Conservation (phyloP, 2,888 invertebrate species). For the Bembecia ichneumoniformis region DNA sequence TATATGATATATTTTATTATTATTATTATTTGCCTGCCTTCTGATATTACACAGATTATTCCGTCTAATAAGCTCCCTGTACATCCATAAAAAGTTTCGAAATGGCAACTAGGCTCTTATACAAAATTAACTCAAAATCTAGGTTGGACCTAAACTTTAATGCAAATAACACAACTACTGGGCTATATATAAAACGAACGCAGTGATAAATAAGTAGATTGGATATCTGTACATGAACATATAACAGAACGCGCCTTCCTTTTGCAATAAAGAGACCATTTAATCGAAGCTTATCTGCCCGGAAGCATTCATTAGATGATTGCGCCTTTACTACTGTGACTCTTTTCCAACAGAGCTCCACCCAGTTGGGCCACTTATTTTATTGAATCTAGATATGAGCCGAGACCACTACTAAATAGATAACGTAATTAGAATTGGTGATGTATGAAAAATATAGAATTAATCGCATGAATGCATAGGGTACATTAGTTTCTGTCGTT, state of each 20-base stretch:
- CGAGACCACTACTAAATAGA: no score
- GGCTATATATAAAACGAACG: background rate
- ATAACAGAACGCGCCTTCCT: conserved; percentile 67
- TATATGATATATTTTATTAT: no score
- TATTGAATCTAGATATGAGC: background rate
- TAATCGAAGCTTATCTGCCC: conserved; percentile 71
- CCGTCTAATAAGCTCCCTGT: no score
- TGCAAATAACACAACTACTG: background rate
- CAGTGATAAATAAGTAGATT: conserved; percentile 11
- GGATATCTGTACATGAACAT: conserved; percentile 64
- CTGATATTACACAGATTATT: no score
- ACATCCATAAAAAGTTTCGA: no score
- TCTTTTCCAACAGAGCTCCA: conserved; percentile 38
- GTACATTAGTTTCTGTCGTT: no score
- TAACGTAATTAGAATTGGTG: no score
- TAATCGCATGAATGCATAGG: no score
- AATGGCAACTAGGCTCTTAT: no score
- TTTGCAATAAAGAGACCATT: conserved; percentile 69
- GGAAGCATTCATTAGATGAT: conserved; percentile 74
- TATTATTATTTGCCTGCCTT: no score
- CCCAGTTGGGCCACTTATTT: conserved; percentile 20
- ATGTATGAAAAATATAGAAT: no score
- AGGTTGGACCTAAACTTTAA: conserved; percentile 3
- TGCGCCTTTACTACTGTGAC: conserved; percentile 65
- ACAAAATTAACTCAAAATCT: no score